Evolutionary conservation across 2,888 invertebrate genomes (phyloP), one percentile per base, ranked within the genome.

Genomic region (Oscheius sp.): DNA sequence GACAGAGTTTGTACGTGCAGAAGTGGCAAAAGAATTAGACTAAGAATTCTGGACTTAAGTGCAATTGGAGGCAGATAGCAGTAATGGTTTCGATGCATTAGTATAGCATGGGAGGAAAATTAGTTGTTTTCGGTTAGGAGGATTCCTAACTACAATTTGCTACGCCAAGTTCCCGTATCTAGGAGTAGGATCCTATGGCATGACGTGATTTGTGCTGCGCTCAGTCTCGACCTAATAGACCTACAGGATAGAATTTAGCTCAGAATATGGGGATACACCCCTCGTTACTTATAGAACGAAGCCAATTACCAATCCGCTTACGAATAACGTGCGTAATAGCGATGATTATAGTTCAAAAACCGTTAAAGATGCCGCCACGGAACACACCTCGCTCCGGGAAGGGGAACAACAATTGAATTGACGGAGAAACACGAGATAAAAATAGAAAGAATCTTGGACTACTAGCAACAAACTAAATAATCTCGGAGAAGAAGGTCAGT

Each of bases 321-420:
- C 35, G 35, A 35, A 5, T 49, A 3, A 18, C 3, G 6, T 7
- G 13, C 49, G 3, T 18, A 18, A n/a, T 49, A 49, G 13, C 49
- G 35, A 35, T 3, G 35, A 3, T 49, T 7, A 18, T 13, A 43
- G 43, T 61, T 61, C 61, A 61, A 43, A 61, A 41, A 61, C 43
- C 61, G 16, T 55, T 2, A 12, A 16, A 21, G 25, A 21, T 21
- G 55, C 55, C 2, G 35, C 35, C 61, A 7, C 41, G 43, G 61
- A 61, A 61, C 61, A 35, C 35, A 35, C 35, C n/a, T n/a, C 35
- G 35, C 35, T 61, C 49, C 5, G 25, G 35, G 13, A 29, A 21
- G 56, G 35, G 43, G 61, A 61, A 61, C 61, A 41, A 41, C 61
- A 61, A 61, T 61, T 43, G 43, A 61, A 61, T 61, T 61, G 61